phyloP scores from a whole-genome alignment of 2,888 invertebrate species.

The Osmoderma eremita region DNA sequence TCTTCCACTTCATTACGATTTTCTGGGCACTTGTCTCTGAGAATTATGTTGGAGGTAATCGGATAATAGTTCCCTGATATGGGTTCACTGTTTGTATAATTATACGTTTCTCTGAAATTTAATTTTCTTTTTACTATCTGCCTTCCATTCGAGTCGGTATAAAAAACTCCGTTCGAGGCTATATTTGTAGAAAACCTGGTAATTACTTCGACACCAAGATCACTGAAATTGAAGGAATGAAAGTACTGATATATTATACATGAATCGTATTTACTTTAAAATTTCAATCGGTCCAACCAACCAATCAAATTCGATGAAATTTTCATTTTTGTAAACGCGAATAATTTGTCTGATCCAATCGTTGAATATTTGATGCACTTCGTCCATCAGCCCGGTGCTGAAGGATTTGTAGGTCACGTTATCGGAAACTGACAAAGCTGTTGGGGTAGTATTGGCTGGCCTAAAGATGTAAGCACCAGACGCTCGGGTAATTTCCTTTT shows the following conservation, averaged over 20 bases:
- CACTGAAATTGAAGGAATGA: conserved; percentile 57
- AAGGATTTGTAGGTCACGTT: conserved; percentile 51
- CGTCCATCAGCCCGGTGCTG: conserved; percentile 65
- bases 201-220: conserved; percentile 83
- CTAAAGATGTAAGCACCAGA: conserved; percentile 95
- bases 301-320: conserved; percentile 77
- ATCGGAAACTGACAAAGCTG: conserved; percentile 34
- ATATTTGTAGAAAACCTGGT: conserved; percentile 74
- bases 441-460: conserved; percentile 61
- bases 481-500: conserved; percentile 64
- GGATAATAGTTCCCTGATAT: conserved; percentile 92
- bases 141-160: conserved; percentile 92
- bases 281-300: conserved; percentile 71
- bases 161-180: conserved; percentile 74
- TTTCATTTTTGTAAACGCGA: conserved; percentile 71
- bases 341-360: conserved; percentile 79
- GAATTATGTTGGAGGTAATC: conserved; percentile 80
- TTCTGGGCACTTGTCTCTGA: conserved; percentile 64
- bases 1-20: conserved; percentile 45
- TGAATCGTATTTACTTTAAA: conserved; percentile 25
- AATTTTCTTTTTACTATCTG: conserved; percentile 79
- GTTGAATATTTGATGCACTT: conserved; percentile 74
- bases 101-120: conserved; percentile 77
- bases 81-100: conserved; percentile 73
- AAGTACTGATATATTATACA: neutral